Evolutionary conservation across 2,888 invertebrate species (phyloP).

Genomic region (Dryocosmus kuriphilus): DNA sequence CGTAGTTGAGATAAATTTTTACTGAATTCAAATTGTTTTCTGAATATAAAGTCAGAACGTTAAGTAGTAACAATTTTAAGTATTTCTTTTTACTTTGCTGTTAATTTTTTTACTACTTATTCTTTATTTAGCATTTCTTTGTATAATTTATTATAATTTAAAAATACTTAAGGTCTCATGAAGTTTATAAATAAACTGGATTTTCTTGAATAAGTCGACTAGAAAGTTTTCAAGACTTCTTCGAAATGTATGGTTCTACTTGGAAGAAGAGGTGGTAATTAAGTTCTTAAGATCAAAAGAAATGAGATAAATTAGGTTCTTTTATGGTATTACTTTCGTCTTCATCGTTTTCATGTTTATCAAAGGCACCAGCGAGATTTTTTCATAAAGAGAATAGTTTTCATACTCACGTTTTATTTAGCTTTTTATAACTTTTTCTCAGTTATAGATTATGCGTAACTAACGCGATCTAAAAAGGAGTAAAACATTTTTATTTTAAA

Average conservation of each 20-base stretch:
- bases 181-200: neutral
- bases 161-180: neutral
- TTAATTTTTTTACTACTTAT: neutral
- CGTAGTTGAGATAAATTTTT: too few species aligned
- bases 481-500: too few species aligned
- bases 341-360: neutral
- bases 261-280: neutral
- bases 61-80: too few species aligned
- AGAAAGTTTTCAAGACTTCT: neutral
- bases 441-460: too few species aligned
- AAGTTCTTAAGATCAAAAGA: neutral
- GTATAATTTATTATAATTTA: neutral
- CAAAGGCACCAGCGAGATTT: neutral
- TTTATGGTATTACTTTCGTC: neutral
- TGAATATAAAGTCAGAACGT: too few species aligned
- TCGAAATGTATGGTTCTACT: conserved; percentile 2
- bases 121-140: too few species aligned
- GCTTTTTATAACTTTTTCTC: too few species aligned
- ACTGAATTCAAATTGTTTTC: too few species aligned
- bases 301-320: neutral
- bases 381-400: neutral
- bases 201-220: neutral
- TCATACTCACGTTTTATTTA: too few species aligned
- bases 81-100: too few species aligned
- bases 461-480: too few species aligned